These are phyloP conservation scores for Ceryle rudis DNA, from an alignment of 2,797 vertebrate genomes.

Conservation along the genomic window DNA sequence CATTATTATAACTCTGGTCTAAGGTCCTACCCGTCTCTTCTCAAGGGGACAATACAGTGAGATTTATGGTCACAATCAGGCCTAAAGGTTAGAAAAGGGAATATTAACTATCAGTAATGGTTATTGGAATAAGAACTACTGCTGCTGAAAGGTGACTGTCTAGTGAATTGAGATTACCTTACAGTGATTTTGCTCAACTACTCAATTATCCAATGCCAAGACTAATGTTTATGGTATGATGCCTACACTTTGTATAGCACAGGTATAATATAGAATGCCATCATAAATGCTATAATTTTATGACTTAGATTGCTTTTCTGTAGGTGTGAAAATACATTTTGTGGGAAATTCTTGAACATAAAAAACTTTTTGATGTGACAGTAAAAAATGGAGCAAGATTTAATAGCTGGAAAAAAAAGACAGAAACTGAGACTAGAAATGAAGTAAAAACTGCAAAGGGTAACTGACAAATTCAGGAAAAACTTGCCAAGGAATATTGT, in stretches of 20 bases:
- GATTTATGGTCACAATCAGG: not conserved
- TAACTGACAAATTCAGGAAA: not conserved
- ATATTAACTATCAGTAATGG: not conserved
- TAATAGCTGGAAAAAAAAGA: not conserved
- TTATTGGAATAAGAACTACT: not conserved
- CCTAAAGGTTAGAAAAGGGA: not conserved
- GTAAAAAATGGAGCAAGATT: not conserved
- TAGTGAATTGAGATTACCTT: not conserved
- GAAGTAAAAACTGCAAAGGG: not conserved
- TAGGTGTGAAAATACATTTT: not conserved
- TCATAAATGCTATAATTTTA: not conserved
- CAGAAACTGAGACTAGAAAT: not conserved
- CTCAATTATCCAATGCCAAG: not conserved
- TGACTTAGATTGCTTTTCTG: not conserved
- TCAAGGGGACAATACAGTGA: not conserved
- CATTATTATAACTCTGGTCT: not conserved
- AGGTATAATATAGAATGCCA: not conserved
- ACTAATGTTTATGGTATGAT: not conserved
- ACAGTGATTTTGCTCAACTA: not conserved
- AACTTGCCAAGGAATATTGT: not conserved
- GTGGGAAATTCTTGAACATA: not conserved
- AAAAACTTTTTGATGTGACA: not conserved
- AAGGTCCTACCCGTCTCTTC: not conserved
- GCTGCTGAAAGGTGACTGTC: not conserved
- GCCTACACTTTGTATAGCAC: not conserved